Conservation (phyloP, 2,797 vertebrate species). For the Ptychobarbus kaznakovi region DNA sequence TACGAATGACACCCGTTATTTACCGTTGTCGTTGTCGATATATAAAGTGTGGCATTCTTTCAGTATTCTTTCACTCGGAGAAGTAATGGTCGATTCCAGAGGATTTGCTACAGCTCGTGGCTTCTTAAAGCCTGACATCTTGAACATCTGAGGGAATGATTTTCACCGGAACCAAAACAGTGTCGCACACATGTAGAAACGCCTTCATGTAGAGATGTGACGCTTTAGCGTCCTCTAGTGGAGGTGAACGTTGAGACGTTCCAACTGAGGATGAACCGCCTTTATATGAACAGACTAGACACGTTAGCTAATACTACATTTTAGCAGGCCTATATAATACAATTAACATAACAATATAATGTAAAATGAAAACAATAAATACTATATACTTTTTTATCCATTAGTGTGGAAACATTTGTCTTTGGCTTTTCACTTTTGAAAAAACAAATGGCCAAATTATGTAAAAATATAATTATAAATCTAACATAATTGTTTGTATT, state of each 20-base stretch:
- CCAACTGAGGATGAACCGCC: no score
- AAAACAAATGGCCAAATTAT: background rate
- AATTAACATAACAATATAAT: background rate
- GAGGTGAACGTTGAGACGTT: background rate
- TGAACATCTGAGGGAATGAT: constrained; percentile 29
- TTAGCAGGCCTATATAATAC: no score
- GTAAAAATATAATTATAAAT: background rate
- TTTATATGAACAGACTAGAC: no score
- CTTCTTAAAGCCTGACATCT: constrained; percentile 79
- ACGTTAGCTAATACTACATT: no score
- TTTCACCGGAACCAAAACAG: constrained; percentile 65
- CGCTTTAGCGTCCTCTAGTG: constrained; percentile 13
- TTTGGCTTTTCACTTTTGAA: background rate
- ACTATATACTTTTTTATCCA: background rate
- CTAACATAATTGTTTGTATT: no score
- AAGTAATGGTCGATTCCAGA: constrained; percentile 77
- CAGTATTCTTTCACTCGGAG: constrained; percentile 80
- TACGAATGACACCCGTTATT: constrained; percentile 46
- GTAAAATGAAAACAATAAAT: background rate
- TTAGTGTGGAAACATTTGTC: background rate
- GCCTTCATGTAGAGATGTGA: background rate
- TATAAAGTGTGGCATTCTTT: constrained; percentile 81
- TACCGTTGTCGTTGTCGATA: constrained; percentile 82
- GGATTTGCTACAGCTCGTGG: constrained; percentile 79
- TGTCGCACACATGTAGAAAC: constrained; percentile 66